phyloP scores from a whole-genome alignment of 2,113 vertebrate species.

The Trochalopteron elliotii region DNA sequence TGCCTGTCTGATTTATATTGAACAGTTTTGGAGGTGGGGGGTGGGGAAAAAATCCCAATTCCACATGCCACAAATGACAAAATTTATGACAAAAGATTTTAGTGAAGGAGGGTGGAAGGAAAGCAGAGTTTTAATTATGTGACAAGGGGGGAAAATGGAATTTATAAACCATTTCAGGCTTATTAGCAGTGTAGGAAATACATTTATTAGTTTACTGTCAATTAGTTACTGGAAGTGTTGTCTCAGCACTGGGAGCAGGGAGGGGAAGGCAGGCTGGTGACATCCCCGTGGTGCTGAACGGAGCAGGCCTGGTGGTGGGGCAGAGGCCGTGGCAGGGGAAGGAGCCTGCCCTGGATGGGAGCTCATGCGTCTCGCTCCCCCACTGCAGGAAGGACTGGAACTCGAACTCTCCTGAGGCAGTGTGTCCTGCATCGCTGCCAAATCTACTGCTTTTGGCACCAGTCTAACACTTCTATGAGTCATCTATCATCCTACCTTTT shows the following conservation, averaged over 20 bases:
- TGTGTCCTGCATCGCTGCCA: background rate
- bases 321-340: background rate
- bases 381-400: background rate
- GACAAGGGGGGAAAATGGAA: background rate
- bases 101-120: background rate
- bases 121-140: background rate
- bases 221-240: background rate
- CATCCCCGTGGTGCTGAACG: background rate
- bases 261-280: background rate
- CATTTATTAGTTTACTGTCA: constrained; percentile 1
- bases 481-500: constrained; percentile 43
- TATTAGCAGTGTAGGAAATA: background rate
- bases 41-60: background rate
- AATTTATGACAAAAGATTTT: background rate
- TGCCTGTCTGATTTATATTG: constrained; percentile 19
- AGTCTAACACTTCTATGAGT: constrained; percentile 43
- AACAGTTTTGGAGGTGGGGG: background rate
- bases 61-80: background rate
- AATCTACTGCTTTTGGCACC: constrained; percentile 43
- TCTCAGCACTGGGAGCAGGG: background rate
- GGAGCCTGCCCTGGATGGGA: constrained; percentile 38
- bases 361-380: background rate
- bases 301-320: background rate
- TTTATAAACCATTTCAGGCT: background rate
- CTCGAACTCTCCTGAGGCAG: constrained; percentile 28